Conservation (phyloP, 2,888 invertebrate species). For the Cylloceria caligata region DNA sequence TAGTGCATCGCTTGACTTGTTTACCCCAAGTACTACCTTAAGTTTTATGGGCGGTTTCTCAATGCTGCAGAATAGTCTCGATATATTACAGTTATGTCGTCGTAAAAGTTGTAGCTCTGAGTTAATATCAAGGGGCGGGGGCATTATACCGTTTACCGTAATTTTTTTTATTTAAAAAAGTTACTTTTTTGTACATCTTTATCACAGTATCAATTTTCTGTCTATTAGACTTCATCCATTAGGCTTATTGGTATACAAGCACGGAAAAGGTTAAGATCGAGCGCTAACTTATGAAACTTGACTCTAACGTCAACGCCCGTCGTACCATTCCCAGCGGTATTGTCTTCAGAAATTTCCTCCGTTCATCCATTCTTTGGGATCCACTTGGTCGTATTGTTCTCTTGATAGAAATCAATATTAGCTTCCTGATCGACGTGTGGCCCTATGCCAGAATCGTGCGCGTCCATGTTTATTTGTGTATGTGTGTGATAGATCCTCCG, state of each 20-base stretch:
- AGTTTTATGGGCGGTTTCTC: too few species aligned
- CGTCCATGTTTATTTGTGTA: too few species aligned
- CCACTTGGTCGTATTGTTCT: conserved; percentile 11
- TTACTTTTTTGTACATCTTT: neutral
- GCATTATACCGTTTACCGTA: too few species aligned
- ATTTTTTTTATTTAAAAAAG: too few species aligned
- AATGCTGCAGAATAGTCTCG: too few species aligned
- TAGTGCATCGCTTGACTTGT: too few species aligned
- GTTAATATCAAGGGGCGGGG: too few species aligned
- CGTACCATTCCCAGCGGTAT: neutral
- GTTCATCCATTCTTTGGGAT: conserved; percentile 5
- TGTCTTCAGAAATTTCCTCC: neutral
- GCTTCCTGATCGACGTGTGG: conserved; percentile 37
- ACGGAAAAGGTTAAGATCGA: neutral
- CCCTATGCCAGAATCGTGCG: conserved; percentile 33
- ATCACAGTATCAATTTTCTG: neutral
- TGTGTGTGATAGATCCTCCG: neutral
- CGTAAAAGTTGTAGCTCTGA: too few species aligned
- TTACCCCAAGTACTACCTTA: too few species aligned
- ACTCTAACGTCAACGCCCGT: conserved; percentile 1
- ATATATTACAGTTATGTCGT: too few species aligned
- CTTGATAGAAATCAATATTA: conserved; percentile 51
- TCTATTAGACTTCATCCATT: neutral
- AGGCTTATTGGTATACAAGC: neutral
- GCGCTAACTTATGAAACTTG: neutral